Evolutionary conservation across 2,797 vertebrate genomes (phyloP).

Genomic region (Melanotaenia trifasciata): DNA sequence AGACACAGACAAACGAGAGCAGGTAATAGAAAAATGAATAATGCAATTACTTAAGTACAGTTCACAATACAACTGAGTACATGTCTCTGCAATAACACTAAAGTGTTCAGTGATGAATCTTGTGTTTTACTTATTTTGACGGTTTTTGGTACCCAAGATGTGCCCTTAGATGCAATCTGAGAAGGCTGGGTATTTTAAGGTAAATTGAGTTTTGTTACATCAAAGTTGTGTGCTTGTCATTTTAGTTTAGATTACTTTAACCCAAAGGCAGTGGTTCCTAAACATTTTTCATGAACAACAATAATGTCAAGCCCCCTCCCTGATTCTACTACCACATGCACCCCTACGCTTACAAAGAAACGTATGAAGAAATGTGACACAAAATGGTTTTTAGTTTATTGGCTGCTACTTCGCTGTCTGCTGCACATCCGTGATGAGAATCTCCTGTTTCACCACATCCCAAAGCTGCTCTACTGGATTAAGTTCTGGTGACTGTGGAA

Average conservation of each 20-base stretch:
- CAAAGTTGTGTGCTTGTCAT: neutral
- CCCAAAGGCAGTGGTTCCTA: neutral
- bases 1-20: constrained; percentile 10
- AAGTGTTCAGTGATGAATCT: neutral
- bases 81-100: neutral
- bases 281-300: no score
- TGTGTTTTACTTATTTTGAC: neutral
- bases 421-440: no score
- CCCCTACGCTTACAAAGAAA: no score
- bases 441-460: no score
- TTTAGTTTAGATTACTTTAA: neutral
- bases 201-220: neutral
- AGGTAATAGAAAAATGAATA: neutral
- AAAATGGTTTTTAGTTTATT: no score
- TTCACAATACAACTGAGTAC: neutral
- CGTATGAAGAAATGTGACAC: no score
- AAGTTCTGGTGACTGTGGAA: no score
- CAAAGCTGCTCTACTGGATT: no score
- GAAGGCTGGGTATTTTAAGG: neutral
- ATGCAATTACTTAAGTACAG: neutral
- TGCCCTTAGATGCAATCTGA: neutral
- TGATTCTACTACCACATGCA: no score
- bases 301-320: no score
- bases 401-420: no score
- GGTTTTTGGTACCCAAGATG: neutral